Conservation (phyloP, 2,888 invertebrate genomes). For the Thymelicus sylvestris region DNA sequence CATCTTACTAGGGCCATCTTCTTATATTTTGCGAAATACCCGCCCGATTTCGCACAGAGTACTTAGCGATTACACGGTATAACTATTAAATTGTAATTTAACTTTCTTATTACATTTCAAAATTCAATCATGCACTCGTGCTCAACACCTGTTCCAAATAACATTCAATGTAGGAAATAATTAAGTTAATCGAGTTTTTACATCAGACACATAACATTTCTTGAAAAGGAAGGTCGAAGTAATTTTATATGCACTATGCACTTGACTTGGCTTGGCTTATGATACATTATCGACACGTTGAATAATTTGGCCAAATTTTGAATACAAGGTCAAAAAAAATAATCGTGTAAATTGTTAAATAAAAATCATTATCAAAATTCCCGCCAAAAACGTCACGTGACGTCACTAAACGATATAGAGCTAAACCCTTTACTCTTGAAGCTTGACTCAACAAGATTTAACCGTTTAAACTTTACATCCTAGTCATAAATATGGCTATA, state of each 20-base stretch:
- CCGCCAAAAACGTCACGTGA: too few species aligned
- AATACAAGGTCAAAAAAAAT: too few species aligned
- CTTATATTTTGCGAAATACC: not conserved
- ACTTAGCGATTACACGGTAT: conserved; percentile 1
- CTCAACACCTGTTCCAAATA: not conserved
- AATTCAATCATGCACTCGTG: not conserved
- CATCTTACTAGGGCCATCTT: not conserved
- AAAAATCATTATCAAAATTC: too few species aligned
- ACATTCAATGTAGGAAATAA: conserved; percentile 5
- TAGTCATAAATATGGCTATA: too few species aligned
- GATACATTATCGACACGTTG: not conserved
- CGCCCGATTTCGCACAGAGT: not conserved
- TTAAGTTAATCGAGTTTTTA: conserved; percentile 4
- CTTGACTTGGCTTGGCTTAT: not conserved
- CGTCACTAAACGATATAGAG: too few species aligned
- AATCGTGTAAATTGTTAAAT: too few species aligned
- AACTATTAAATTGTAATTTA: conserved; percentile 1
- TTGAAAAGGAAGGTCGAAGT: not conserved
- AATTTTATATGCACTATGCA: conserved; percentile 4
- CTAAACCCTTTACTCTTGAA: too few species aligned
- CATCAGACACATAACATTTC: not conserved
- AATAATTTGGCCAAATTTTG: not conserved
- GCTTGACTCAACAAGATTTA: too few species aligned
- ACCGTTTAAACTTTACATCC: too few species aligned
- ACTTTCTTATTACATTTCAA: not conserved